Conservation (phyloP, 2,888 invertebrate species). For the Ferrisia virgata region DNA sequence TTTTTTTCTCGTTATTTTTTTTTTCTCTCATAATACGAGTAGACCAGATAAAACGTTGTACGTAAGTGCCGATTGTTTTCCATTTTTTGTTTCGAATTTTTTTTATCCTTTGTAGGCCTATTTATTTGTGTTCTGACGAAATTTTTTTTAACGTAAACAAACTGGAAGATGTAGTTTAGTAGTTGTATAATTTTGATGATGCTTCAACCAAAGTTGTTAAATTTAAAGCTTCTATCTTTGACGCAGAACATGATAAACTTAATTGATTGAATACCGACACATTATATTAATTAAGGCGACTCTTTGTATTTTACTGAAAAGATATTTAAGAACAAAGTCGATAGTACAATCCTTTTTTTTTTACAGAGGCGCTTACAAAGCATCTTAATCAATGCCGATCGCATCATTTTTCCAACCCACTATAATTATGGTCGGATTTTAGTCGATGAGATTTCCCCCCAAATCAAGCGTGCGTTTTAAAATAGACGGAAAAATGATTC, state of each 20-base stretch:
- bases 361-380: neutral
- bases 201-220: neutral
- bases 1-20: neutral
- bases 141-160: no score
- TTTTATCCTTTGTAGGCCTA: no score
- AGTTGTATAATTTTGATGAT: neutral
- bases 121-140: no score
- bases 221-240: neutral
- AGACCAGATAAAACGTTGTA: no score
- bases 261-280: conserved; percentile 4
- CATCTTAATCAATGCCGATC: conserved; percentile 1
- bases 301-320: neutral
- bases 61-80: neutral
- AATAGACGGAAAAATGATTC: neutral
- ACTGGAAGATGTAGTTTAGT: no score
- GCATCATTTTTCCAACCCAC: neutral
- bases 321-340: neutral
- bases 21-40: neutral
- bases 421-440: neutral
- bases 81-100: no score
- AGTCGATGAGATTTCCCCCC: neutral
- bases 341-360: neutral
- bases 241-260: neutral
- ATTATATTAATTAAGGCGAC: neutral
- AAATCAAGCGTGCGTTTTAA: neutral